Conservation (phyloP, 2,113 vertebrate species). For the Rhombomys opimus region DNA sequence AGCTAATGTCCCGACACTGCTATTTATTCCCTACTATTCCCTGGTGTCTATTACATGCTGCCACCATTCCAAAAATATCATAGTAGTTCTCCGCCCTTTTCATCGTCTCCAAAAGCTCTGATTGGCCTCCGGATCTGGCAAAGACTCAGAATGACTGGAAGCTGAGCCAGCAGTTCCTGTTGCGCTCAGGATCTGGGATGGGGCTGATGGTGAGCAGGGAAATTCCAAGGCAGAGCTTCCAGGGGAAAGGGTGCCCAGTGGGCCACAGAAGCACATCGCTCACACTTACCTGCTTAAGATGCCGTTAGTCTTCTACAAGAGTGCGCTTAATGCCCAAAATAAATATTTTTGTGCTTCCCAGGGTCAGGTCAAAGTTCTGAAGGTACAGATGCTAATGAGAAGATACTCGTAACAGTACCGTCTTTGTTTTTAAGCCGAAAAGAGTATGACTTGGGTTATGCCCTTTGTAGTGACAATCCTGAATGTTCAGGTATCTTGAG, state of each 20-base stretch:
- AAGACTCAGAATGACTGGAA: background rate
- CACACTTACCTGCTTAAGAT: background rate
- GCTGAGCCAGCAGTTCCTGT: background rate
- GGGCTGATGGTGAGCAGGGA: background rate
- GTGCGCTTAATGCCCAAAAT: background rate
- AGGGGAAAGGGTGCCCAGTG: fast-evolving
- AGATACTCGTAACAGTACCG: background rate
- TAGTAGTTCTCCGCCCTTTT: background rate
- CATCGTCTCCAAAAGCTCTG: background rate
- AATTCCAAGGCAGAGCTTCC: background rate
- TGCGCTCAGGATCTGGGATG: background rate
- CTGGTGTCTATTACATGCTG: background rate
- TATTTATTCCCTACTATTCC: too few relatives aligned
- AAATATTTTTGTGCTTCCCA: background rate
- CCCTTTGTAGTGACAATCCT: conserved; percentile 45
- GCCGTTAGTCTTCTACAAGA: background rate
- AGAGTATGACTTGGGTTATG: background rate
- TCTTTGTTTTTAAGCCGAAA: conserved; percentile 53
- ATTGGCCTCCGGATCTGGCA: background rate
- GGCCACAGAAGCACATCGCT: background rate
- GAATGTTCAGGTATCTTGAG: conserved; percentile 24
- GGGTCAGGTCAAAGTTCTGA: background rate
- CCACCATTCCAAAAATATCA: background rate
- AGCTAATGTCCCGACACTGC: background rate
- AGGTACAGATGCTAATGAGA: conserved; percentile 23